A percentile compares a stretch with the other conserved stretches of the same genome.
Conservation (phyloP, 2,888 invertebrate genomes). For the Branchellion lobata region DNA sequence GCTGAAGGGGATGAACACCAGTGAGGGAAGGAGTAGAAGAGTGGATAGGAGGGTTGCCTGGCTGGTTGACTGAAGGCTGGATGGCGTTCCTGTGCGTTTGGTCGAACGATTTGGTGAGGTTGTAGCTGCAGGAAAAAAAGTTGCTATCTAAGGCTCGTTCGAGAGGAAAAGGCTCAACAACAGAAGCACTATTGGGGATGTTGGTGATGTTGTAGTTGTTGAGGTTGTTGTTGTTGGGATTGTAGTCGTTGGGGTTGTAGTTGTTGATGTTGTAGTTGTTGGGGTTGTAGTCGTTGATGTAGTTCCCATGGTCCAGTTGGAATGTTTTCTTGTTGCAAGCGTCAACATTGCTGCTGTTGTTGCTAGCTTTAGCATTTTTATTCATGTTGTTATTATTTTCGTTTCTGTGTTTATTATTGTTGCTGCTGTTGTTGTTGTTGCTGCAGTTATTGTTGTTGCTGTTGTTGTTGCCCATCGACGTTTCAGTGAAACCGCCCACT, state of each 20-base stretch:
- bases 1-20: no score
- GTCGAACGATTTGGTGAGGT: neutral
- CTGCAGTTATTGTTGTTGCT: no score
- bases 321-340: neutral
- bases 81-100: neutral
- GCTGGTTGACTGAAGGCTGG: neutral
- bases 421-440: no score
- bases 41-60: neutral
- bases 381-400: constrained; percentile 2
- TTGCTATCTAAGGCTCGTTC: no score
- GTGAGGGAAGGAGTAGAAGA: neutral
- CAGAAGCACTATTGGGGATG: constrained; percentile 14
- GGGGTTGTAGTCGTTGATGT: neutral
- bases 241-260: neutral
- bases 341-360: neutral
- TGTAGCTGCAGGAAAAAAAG: neutral
- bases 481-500: no score
- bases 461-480: no score
- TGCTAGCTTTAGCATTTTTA: neutral
- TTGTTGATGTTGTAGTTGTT: no score
- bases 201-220: constrained; percentile 15
- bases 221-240: neutral
- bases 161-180: neutral
- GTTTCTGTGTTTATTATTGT: no score
- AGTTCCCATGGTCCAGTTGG: neutral